Conservation (phyloP, 1,140 invertebrate genomes). For the Cotesia chilonis region DNA sequence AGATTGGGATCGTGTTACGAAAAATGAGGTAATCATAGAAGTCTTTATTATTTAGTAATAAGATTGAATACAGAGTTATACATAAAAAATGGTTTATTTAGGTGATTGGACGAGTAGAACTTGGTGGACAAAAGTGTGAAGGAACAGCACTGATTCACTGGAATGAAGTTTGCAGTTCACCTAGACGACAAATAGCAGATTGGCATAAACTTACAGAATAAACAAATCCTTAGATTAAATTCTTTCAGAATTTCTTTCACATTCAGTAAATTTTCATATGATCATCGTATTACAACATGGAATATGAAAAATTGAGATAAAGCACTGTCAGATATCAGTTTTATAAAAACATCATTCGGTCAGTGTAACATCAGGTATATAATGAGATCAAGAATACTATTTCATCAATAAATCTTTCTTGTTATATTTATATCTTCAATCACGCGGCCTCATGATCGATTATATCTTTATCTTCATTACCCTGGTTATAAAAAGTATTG, state of each 20-base stretch:
- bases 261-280: neutral
- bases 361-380: conserved; percentile 25
- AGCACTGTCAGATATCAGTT: conserved; percentile 26
- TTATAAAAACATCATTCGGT: conserved; percentile 30
- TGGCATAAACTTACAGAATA: conserved; percentile 97
- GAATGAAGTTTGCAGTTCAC: conserved; percentile 95
- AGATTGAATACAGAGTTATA: neutral
- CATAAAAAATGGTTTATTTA: conserved; percentile 52
- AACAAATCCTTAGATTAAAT: conserved; percentile 42
- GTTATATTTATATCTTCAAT: conserved; percentile 10
- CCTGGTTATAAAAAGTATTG: too few species aligned
- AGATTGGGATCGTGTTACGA: conserved; percentile 97
- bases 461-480: conserved; percentile 1
- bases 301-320: neutral
- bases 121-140: conserved; percentile 81
- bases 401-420: conserved; percentile 17
- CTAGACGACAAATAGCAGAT: conserved; percentile 96
- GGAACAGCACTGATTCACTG: conserved; percentile 91
- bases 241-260: conserved; percentile 37
- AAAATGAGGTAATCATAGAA: conserved; percentile 83
- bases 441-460: conserved; percentile 21
- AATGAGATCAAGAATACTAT: conserved; percentile 8
- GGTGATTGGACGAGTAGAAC: conserved; percentile 93
- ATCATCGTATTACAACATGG: neutral
- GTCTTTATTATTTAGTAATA: neutral